These are phyloP conservation scores for Drosophila pullipes DNA, from an alignment of 2,888 invertebrate genomes.

Conservation along the genomic window DNA sequence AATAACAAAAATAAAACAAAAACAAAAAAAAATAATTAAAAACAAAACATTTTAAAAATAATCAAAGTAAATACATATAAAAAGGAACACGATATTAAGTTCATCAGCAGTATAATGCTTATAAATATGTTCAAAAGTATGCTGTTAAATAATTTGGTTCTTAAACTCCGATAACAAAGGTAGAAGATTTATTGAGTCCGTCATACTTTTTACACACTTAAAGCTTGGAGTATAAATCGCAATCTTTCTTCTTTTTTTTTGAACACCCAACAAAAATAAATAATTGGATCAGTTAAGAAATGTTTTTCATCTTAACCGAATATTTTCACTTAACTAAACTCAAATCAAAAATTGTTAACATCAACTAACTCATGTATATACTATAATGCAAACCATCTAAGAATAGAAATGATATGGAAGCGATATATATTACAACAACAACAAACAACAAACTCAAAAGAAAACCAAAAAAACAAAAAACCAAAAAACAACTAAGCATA, in stretches of 20 bases:
- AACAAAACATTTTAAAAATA: slow-evolving; percentile 20
- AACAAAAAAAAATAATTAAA: slow-evolving; percentile 18
- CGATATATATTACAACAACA: slow-evolving; percentile 23
- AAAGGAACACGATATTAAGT: slow-evolving; percentile 9
- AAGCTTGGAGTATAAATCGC: not conserved
- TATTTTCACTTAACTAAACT: slow-evolving; percentile 45
- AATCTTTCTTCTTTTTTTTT: not conserved
- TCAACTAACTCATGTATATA: slow-evolving; percentile 82
- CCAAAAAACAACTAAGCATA: slow-evolving; percentile 54
- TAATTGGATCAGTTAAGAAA: slow-evolving; percentile 24
- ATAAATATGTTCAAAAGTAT: slow-evolving; percentile 30
- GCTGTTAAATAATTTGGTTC: slow-evolving; percentile 30
- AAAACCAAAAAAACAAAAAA: slow-evolving; percentile 18
- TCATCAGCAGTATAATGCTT: slow-evolving; percentile 24
- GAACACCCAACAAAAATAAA: not conserved
- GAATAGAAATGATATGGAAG: slow-evolving; percentile 33
- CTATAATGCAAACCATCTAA: slow-evolving; percentile 57
- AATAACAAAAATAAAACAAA: slow-evolving; percentile 57
- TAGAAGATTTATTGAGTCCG: not conserved
- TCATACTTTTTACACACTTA: not conserved
- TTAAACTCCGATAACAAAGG: not conserved
- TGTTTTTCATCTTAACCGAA: slow-evolving; percentile 16
- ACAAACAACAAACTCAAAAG: slow-evolving; percentile 30
- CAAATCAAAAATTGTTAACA: slow-evolving; percentile 75
- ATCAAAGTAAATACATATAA: slow-evolving; percentile 35